Conservation (phyloP, 2,888 invertebrate species). For the Parasteatoda lunata region DNA sequence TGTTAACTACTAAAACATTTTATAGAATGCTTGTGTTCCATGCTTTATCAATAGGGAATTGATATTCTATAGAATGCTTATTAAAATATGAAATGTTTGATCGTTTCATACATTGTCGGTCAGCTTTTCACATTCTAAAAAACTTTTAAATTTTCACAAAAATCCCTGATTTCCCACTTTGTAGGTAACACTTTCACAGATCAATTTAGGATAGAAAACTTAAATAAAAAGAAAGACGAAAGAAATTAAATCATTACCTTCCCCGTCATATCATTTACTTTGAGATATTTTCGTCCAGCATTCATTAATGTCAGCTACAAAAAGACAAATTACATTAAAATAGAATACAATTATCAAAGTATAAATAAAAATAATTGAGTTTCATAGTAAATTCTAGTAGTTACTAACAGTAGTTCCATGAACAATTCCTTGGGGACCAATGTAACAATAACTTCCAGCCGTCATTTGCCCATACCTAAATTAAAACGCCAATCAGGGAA, state of each 20-base stretch:
- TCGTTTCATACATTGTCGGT: too few species aligned
- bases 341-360: not conserved
- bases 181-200: too few species aligned
- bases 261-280: conserved; percentile 76
- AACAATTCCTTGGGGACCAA: conserved; percentile 81
- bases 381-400: not conserved
- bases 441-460: conserved; percentile 80
- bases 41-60: too few species aligned
- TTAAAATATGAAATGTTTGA: too few species aligned
- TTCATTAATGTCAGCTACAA: conserved; percentile 79
- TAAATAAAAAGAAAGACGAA: not conserved
- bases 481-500: not conserved
- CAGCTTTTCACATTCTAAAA: too few species aligned
- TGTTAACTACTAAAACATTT: too few species aligned
- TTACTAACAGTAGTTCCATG: conserved; percentile 79
- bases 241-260: conserved; percentile 71
- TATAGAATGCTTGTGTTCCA: too few species aligned
- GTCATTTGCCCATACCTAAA: conserved; percentile 80
- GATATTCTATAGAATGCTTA: too few species aligned
- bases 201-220: too few species aligned
- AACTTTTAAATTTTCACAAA: too few species aligned
- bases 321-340: conserved; percentile 13
- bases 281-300: conserved; percentile 78
- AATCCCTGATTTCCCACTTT: too few species aligned
- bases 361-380: not conserved